Percentiles rank a stretch among this genome's conserved stretches.
These are phyloP conservation scores for Taenioides sp. DNA, from an alignment of 2,797 vertebrate species.

Conservation along the genomic window DNA sequence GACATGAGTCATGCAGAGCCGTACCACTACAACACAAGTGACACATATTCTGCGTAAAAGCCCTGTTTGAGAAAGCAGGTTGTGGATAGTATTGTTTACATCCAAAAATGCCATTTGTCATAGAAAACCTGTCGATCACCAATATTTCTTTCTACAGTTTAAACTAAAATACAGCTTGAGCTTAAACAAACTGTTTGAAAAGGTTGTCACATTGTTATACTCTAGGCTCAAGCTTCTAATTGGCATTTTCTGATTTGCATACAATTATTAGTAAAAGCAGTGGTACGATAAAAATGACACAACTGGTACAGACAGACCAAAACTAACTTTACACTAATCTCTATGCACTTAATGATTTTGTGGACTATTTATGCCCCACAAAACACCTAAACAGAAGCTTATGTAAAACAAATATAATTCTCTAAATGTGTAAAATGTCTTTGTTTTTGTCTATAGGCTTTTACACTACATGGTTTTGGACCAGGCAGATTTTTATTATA, in stretches of 20 bases:
- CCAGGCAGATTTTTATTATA: not conserved
- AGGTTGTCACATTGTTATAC: not conserved
- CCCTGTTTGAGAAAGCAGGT: not conserved
- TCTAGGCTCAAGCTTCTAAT: not conserved
- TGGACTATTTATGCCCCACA: not conserved
- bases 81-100: not conserved
- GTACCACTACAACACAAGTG: constrained; percentile 28
- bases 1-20: constrained; percentile 38
- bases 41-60: constrained; percentile 36
- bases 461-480: not conserved
- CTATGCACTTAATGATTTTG: constrained; percentile 11
- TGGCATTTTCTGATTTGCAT: not conserved
- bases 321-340: constrained; percentile 2
- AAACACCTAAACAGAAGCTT: not conserved
- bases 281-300: constrained; percentile 1
- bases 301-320: constrained; percentile 9
- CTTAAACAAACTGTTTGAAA: not conserved
- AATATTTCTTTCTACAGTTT: not conserved
- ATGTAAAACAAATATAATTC: not conserved
- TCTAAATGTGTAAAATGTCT: not conserved
- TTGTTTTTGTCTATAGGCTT: not conserved
- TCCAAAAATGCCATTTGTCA: not conserved
- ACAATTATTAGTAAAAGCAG: constrained; percentile 2
- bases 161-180: not conserved
- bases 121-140: not conserved